phyloP scores from a whole-genome alignment of 2,888 invertebrate species.

The Portevinia maculata region DNA sequence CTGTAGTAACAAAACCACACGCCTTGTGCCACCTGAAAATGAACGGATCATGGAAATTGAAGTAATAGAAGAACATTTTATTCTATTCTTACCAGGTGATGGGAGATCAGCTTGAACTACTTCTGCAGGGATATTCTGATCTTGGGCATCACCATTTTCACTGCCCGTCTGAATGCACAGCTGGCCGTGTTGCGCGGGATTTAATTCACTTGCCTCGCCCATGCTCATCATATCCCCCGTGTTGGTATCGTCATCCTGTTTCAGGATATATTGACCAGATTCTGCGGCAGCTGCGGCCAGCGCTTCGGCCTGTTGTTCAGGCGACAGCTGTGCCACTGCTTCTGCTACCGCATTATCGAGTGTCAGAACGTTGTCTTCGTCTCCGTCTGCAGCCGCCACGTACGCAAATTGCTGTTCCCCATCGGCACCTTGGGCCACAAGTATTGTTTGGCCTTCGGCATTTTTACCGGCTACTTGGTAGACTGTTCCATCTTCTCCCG shows the following conservation, averaged over 20 bases:
- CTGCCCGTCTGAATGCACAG: constrained; percentile 77
- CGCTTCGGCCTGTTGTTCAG: constrained; percentile 78
- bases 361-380: constrained; percentile 84
- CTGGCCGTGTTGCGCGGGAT: constrained; percentile 74
- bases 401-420: constrained; percentile 89
- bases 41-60: constrained; percentile 3
- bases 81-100: constrained; percentile 87
- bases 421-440: constrained; percentile 89
- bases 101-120: constrained; percentile 93
- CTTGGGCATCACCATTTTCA: constrained; percentile 83
- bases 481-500: constrained; percentile 90
- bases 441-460: constrained; percentile 89
- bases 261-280: constrained; percentile 80
- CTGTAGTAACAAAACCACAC: constrained; percentile 92
- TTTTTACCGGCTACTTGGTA: constrained; percentile 90
- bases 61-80: not conserved
- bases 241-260: constrained; percentile 78
- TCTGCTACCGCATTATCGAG: constrained; percentile 82
- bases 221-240: constrained; percentile 77
- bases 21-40: constrained; percentile 90
- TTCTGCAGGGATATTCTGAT: constrained; percentile 93
- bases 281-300: constrained; percentile 77
- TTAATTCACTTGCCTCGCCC: constrained; percentile 79
- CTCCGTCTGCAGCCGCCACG: constrained; percentile 86
- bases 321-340: constrained; percentile 81